Base-by-base conservation (phyloP, 2,797 vertebrate genomes). In the Fratercula arctica region DNA sequence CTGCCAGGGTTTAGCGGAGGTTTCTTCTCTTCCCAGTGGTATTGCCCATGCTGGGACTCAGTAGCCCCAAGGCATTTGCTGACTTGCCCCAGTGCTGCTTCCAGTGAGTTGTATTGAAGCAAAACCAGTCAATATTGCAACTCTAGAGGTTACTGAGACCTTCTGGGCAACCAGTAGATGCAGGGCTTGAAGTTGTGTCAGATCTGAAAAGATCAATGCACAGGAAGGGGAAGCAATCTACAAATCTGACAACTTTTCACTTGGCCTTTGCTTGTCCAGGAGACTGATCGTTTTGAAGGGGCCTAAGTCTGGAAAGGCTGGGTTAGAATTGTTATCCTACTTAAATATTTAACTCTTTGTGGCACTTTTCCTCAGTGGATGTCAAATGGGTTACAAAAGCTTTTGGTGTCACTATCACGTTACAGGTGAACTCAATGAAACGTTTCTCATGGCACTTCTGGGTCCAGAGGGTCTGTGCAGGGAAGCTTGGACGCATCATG, bases 401-500 rank as follows among this genome's bases (percentile, higher is more conserved):
- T 86, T 50, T 41, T 59, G 31, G 16, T 23, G 50, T 78, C 66
- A 25, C 16, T 74, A 16, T 11, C 50, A 10, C 2, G 2, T 59
- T 56, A 46, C 66, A 64, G 21, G 20, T 56, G 31, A 48, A 72
- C 45, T 25, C 19, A 63, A 4, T 9, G 7, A 12, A 72, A 61
- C 5, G 3, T 64, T 90, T 73, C 24, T 72, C 51, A 45, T 57
- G 61, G 15, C 12, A 16, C 35, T 70, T 61, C 26, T 37, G 43
- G 77, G 33, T 29, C 20, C 35, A 74, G 39, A 25, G 39, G 8
- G 3, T 53, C 39, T 50, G 14, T 19, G 53, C 1, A 2, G 67
- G 48, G 35, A 70, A 81, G 19, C 7, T 31, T 37, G 45, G n/a
- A 5, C 43, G 50, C 21, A 4, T 8, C 0, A 1, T 0, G 2